A percentile compares a stretch with the other conserved stretches of the same genome.
Conservation (phyloP, 2,888 invertebrate genomes). For the Tryphoninae sp. region DNA sequence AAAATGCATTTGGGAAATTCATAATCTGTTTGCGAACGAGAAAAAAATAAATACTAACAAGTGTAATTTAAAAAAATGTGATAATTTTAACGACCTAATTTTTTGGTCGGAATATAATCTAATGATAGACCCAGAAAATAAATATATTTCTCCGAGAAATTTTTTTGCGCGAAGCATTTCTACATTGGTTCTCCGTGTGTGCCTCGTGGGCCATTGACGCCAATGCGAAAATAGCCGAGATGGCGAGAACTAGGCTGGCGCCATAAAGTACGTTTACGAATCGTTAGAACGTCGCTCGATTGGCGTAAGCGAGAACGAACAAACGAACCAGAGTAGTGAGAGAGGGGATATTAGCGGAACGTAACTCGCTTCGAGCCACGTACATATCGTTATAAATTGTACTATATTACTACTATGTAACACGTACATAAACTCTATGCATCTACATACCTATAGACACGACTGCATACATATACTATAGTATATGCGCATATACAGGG, state of each 20-base stretch:
- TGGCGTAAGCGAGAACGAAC: slow-evolving; percentile 56
- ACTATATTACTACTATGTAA: slow-evolving; percentile 33
- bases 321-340: slow-evolving; percentile 42
- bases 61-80: too few species aligned
- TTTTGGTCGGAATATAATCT: too few species aligned
- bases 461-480: not conserved
- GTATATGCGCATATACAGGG: slow-evolving; percentile 10
- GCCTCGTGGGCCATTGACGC: slow-evolving; percentile 71
- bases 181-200: slow-evolving; percentile 46
- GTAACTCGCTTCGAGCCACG: slow-evolving; percentile 45
- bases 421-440: not conserved
- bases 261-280: slow-evolving; percentile 72
- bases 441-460: not conserved
- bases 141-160: not conserved
- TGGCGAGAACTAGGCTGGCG: slow-evolving; percentile 69
- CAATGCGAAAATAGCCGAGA: slow-evolving; percentile 71
- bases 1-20: too few species aligned
- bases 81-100: too few species aligned
- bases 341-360: slow-evolving; percentile 32
- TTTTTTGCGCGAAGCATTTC: not conserved
- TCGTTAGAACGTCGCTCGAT: slow-evolving; percentile 70
- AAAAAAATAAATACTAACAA: too few species aligned
- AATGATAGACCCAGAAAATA: too few species aligned
- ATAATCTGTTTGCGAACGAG: too few species aligned
- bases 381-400: slow-evolving; percentile 13